phyloP scores from a whole-genome alignment of 1,140 invertebrate genomes.

The Pissodes strobi region DNA sequence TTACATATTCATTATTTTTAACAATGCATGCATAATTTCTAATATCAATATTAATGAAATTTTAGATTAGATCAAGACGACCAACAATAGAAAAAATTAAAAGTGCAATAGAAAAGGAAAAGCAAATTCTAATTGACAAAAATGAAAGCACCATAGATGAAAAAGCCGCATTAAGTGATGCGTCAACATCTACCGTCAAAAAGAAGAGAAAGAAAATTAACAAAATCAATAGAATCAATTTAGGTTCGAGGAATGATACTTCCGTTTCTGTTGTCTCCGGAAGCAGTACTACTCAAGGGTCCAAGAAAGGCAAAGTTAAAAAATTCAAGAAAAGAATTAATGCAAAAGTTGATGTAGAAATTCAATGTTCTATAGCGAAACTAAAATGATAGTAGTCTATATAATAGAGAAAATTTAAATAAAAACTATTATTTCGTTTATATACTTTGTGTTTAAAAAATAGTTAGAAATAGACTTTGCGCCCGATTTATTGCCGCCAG shows the following conservation, averaged over 20 bases:
- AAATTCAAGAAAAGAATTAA: background rate
- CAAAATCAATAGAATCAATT: background rate
- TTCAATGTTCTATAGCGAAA: conserved; percentile 10
- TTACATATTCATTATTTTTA: no score
- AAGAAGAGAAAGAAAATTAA: conserved; percentile 22
- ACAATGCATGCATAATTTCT: no score
- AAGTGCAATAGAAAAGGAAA: conserved; percentile 25
- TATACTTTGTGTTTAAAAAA: no score
- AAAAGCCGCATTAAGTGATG: background rate
- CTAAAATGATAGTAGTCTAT: background rate
- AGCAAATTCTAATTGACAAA: background rate
- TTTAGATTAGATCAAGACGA: conserved; percentile 4
- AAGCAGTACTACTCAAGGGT: background rate
- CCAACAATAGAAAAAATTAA: conserved; percentile 33
- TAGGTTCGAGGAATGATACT: no score
- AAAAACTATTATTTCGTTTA: no score
- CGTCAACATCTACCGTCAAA: conserved; percentile 10
- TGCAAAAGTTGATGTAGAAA: conserved; percentile 7
- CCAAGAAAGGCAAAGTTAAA: background rate
- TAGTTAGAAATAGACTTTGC: no score
- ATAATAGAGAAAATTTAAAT: background rate
- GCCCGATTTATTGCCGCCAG: background rate
- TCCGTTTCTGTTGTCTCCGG: background rate
- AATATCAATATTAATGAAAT: no score
- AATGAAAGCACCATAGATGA: background rate